A percentile compares a stretch with the other conserved stretches of the same genome.
These are phyloP conservation scores for Dreissena rostriformis DNA, from an alignment of 1,140 invertebrate species.

Conservation along the genomic window DNA sequence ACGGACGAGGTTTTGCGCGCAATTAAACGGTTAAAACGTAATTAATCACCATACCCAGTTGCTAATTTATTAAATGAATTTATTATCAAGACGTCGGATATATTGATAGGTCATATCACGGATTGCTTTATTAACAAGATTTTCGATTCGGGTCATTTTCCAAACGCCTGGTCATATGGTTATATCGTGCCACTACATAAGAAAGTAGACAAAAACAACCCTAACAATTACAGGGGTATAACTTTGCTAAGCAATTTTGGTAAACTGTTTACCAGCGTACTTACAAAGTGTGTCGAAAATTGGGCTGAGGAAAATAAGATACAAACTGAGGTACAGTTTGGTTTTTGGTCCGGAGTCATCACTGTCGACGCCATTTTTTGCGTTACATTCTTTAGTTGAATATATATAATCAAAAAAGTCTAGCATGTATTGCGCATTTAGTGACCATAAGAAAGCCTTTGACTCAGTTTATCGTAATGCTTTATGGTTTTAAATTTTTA, in stretches of 20 bases:
- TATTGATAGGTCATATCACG: conserved; percentile 13
- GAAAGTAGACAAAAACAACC: no score
- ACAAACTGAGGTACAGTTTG: conserved; percentile 7
- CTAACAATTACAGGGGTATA: not conserved
- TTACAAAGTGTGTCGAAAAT: conserved; percentile 14
- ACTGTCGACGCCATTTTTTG: no score
- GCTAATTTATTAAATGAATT: no score
- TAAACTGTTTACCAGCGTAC: conserved; percentile 14
- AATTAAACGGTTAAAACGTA: no score
- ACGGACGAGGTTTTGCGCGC: no score
- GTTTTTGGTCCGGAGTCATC: not conserved
- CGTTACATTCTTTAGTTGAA: conserved; percentile 5
- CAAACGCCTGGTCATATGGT: no score
- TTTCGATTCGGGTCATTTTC: not conserved
- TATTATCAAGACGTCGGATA: not conserved
- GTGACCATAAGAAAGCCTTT: no score
- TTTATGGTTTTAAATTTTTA: no score
- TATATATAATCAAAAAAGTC: conserved; percentile 1
- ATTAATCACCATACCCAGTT: no score
- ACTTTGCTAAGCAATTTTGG: conserved; percentile 1
- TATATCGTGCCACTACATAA: no score
- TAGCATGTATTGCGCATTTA: not conserved
- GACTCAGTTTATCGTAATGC: no score
- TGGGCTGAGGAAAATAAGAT: conserved; percentile 8
- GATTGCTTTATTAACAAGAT: not conserved